A percentile compares a stretch with the other conserved stretches of the same genome.
Evolutionary conservation across 2,888 invertebrate species (phyloP).

Genomic region (Conus canariensis): DNA sequence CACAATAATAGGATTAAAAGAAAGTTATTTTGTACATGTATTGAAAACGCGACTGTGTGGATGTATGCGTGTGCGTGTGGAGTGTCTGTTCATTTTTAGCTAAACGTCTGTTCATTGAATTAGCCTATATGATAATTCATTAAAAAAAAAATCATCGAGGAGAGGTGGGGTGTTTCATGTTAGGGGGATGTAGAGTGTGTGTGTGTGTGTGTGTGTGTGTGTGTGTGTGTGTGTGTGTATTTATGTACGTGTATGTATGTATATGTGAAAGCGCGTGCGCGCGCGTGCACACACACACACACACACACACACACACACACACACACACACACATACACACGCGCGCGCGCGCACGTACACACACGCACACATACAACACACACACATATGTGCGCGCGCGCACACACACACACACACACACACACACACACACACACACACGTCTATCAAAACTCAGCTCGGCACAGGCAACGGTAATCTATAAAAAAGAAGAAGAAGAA

Average conservation of each 20-base stretch:
- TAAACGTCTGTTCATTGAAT: neutral
- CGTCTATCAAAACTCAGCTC: no score
- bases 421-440: no score
- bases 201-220: slow-evolving; percentile 1
- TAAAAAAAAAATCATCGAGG: no score
- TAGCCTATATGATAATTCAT: no score
- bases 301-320: no score
- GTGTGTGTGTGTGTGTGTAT: neutral
- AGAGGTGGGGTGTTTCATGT: neutral
- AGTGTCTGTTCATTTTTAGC: neutral
- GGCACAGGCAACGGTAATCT: no score
- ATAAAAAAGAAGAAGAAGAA: no score
- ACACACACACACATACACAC: no score
- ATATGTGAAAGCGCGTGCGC: neutral
- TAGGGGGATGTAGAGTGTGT: neutral
- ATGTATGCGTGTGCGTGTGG: neutral
- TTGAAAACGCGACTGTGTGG: neutral
- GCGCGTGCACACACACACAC: neutral
- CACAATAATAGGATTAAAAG: neutral
- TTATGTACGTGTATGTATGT: neutral
- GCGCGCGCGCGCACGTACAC: no score
- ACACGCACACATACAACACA: no score
- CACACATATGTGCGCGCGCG: no score
- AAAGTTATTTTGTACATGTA: neutral
- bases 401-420: no score